phyloP scores from a whole-genome alignment of 2,888 invertebrate species.

The Thera obeliscata region DNA sequence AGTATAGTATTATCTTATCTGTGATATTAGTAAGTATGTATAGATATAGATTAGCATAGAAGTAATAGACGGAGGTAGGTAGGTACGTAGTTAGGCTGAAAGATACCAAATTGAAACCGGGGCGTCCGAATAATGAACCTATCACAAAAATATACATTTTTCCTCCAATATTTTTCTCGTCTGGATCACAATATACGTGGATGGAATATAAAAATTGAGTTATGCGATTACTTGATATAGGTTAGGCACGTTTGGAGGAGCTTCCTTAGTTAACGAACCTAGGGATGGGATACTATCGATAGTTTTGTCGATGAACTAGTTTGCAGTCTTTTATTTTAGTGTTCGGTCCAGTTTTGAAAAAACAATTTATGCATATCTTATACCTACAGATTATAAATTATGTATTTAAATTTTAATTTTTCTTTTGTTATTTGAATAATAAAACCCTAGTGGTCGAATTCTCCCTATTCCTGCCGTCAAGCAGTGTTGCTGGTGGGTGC shows the following conservation, averaged over 20 bases:
- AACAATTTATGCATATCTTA: no score
- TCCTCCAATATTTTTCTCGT: slow-evolving; percentile 16
- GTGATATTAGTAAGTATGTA: no score
- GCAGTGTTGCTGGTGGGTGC: no score
- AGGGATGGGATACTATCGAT: slow-evolving; percentile 42
- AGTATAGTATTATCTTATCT: no score
- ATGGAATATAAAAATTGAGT: slow-evolving; percentile 32
- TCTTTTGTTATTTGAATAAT: no score
- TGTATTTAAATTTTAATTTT: no score
- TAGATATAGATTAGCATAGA: no score
- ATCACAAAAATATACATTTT: slow-evolving; percentile 22
- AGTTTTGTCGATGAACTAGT: slow-evolving; percentile 19
- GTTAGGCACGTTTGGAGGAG: slow-evolving; percentile 35
- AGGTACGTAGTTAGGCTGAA: background rate
- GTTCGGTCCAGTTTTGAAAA: background rate
- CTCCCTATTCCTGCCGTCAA: no score
- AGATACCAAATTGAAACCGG: slow-evolving; percentile 5
- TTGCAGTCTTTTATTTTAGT: slow-evolving; percentile 7
- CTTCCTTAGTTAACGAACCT: slow-evolving; percentile 49
- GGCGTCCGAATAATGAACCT: slow-evolving; percentile 4
- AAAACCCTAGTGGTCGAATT: no score
- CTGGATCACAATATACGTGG: slow-evolving; percentile 18
- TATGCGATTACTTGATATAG: slow-evolving; percentile 35
- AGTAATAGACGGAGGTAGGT: no score
- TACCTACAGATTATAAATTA: no score